Evolutionary conservation across 2,888 invertebrate genomes (phyloP).

Genomic region (Tenthredo notha): DNA sequence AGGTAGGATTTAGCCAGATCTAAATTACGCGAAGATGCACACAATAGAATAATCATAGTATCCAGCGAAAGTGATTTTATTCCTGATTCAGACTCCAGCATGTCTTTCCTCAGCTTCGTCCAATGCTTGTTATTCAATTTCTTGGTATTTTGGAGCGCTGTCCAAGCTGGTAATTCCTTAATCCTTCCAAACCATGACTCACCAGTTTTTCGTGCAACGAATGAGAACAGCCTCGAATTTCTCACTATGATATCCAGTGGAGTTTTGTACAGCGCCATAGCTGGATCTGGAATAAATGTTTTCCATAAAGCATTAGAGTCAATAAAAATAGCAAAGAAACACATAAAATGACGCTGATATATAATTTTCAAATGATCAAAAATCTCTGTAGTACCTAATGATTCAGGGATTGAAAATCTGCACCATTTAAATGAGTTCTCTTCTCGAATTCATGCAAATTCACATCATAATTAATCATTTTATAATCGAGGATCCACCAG

Average conservation of each 20-base stretch:
- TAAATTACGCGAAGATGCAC: constrained; percentile 78
- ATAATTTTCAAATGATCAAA: not conserved
- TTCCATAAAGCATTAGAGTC: not conserved
- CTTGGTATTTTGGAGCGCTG: not conserved
- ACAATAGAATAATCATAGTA: constrained; percentile 81
- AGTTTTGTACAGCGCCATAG: constrained; percentile 25
- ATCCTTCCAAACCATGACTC: not conserved
- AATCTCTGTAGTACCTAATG: constrained; percentile 5
- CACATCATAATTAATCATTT: constrained; percentile 29
- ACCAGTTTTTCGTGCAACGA: not conserved
- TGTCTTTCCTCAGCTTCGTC: constrained; percentile 77
- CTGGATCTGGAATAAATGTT: not conserved
- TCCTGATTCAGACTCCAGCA: constrained; percentile 75
- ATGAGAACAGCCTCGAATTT: not conserved
- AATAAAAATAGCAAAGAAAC: not conserved
- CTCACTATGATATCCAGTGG: not conserved
- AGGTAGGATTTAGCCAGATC: constrained; percentile 82
- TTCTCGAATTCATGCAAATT: constrained; percentile 4
- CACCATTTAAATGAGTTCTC: not conserved
- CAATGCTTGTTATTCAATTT: constrained; percentile 68
- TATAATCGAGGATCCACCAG: constrained; percentile 15
- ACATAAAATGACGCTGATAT: not conserved
- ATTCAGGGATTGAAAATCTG: not conserved
- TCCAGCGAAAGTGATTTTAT: constrained; percentile 81
- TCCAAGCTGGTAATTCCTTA: not conserved